Conservation (phyloP, 2,113 vertebrate genomes). For the Epinephelus fuscoguttatus region DNA sequence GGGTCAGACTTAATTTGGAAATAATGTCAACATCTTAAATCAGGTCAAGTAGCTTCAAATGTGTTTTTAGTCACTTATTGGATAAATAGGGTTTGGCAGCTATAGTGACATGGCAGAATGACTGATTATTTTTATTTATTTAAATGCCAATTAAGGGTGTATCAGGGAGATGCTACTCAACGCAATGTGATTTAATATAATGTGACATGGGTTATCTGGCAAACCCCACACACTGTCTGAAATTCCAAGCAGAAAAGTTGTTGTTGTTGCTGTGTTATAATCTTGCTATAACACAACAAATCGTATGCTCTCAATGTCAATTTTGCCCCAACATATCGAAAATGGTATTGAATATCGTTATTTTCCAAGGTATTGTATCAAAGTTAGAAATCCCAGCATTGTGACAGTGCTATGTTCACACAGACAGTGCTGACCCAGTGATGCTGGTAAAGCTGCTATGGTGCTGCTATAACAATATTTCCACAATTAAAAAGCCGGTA, state of each 20-base stretch:
- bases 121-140: background rate
- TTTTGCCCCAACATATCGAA: too few species aligned
- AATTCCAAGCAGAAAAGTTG: background rate
- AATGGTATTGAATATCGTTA: too few species aligned
- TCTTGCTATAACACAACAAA: too few species aligned
- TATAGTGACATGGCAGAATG: background rate
- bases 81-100: accelerated
- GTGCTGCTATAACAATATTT: too few species aligned
- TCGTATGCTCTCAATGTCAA: too few species aligned
- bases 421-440: too few species aligned
- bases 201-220: background rate
- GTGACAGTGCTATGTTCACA: too few species aligned
- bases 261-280: too few species aligned
- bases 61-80: background rate
- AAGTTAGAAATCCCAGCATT: too few species aligned
- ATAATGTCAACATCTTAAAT: background rate
- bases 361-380: too few species aligned
- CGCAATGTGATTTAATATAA: background rate
- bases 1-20: background rate
- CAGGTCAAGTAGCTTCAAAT: background rate
- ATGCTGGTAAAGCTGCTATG: too few species aligned
- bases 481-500: too few species aligned
- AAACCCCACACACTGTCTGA: background rate
- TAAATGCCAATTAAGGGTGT: background rate
- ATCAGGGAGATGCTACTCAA: background rate